Conservation (phyloP, 2,113 vertebrate genomes). For the Strix uralensis region DNA sequence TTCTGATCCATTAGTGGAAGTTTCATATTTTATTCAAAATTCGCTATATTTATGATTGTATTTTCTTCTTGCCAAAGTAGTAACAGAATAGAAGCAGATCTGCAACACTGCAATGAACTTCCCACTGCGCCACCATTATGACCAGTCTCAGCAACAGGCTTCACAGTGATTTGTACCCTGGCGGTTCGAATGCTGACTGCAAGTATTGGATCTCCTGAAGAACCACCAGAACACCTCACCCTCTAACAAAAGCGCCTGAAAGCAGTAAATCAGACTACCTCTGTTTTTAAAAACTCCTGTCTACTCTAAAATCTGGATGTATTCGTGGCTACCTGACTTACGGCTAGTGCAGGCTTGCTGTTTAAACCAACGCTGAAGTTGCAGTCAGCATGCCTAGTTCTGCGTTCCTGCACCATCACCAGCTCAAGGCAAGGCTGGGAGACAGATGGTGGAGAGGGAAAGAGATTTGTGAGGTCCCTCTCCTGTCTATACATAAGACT, state of each 20-base stretch:
- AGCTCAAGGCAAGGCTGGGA: background rate
- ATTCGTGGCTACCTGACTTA: background rate
- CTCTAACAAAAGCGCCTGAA: background rate
- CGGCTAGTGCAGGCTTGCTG: background rate
- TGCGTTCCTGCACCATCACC: background rate
- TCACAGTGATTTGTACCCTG: background rate
- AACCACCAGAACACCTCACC: background rate
- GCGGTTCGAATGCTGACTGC: background rate
- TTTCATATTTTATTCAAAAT: background rate
- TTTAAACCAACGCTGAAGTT: background rate
- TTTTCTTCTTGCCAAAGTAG: background rate
- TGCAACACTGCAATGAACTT: background rate
- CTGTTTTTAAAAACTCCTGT: background rate
- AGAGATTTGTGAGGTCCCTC: background rate
- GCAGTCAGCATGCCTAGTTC: background rate
- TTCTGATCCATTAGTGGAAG: background rate
- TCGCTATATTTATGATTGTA: background rate
- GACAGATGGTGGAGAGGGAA: background rate
- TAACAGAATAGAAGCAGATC: background rate
- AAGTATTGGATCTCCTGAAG: background rate
- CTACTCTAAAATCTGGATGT: background rate
- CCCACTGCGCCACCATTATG: rapidly evolving
- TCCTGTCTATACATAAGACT: background rate
- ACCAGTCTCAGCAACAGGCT: background rate
- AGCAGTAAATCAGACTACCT: background rate